These are phyloP conservation scores for Limnothrissa miodon DNA, from an alignment of 2,113 vertebrate species.

Conservation along the genomic window DNA sequence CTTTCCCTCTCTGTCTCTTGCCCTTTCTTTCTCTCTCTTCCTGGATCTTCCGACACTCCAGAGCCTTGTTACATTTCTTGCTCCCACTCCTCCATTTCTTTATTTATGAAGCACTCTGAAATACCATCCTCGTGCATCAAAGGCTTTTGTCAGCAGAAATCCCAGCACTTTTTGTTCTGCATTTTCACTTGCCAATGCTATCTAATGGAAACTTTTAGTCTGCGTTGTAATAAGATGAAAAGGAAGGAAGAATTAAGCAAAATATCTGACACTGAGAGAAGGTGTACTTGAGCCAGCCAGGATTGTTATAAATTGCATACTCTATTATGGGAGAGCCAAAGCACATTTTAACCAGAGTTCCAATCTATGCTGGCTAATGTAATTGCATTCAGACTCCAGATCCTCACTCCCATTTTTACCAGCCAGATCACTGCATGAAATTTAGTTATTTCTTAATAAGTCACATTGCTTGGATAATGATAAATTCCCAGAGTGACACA, in stretches of 20 bases:
- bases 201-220: slow-evolving; percentile 40
- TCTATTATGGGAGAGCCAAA: slow-evolving; percentile 21
- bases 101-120: slow-evolving; percentile 44
- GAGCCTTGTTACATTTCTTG: neutral
- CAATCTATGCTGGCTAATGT: neutral
- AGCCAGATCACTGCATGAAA: neutral
- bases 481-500: neutral
- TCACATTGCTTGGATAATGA: neutral
- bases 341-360: slow-evolving; percentile 20
- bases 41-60: neutral
- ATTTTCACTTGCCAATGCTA: slow-evolving; percentile 27
- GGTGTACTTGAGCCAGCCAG: slow-evolving; percentile 1
- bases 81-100: slow-evolving; percentile 25
- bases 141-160: slow-evolving; percentile 49
- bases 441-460: slow-evolving; percentile 4
- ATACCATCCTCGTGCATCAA: slow-evolving; percentile 37
- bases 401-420: neutral
- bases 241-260: slow-evolving; percentile 14
- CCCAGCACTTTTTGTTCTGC: slow-evolving; percentile 27
- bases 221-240: slow-evolving; percentile 19
- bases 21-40: neutral
- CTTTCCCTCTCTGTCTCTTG: neutral
- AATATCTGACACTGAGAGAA: slow-evolving; percentile 20
- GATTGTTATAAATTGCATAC: slow-evolving; percentile 21
- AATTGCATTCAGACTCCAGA: neutral